Conservation (phyloP, 2,113 vertebrate genomes). For the Oostethus manadensis region DNA sequence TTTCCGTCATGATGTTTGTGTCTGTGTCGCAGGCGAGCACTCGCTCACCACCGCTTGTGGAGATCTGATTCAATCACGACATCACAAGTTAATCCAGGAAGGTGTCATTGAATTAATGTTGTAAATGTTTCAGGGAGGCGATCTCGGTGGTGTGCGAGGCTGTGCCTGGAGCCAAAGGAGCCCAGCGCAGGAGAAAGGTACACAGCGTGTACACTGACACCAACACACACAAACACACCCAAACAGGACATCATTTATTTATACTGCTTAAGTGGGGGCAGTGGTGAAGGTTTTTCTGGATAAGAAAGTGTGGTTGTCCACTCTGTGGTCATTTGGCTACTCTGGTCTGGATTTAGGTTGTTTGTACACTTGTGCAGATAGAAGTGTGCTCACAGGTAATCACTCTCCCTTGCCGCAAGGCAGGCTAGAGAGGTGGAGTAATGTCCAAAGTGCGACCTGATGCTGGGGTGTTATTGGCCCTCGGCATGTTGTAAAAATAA, state of each 20-base stretch:
- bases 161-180: slow-evolving; percentile 92
- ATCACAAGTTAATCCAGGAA: slow-evolving; percentile 24
- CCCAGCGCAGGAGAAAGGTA: slow-evolving; percentile 91
- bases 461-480: no score
- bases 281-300: slow-evolving; percentile 46
- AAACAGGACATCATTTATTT: slow-evolving; percentile 63
- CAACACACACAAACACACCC: slow-evolving; percentile 19
- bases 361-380: slow-evolving; percentile 44
- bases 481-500: no score
- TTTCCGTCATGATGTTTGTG: slow-evolving; percentile 57
- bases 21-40: slow-evolving; percentile 31
- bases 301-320: slow-evolving; percentile 56
- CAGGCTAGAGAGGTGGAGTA: slow-evolving; percentile 37
- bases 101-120: slow-evolving; percentile 30
- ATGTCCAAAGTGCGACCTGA: slow-evolving; percentile 32
- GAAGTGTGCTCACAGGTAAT: slow-evolving; percentile 48
- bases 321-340: slow-evolving; percentile 55
- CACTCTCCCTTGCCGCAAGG: slow-evolving; percentile 41
- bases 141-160: slow-evolving; percentile 96
- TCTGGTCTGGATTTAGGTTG: slow-evolving; percentile 40
- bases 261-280: slow-evolving; percentile 59
- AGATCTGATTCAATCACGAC: slow-evolving; percentile 29
- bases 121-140: slow-evolving; percentile 81
- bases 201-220: slow-evolving; percentile 17
- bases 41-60: slow-evolving; percentile 11